These are phyloP conservation scores for Lepidurus apus DNA, from an alignment of 1,140 invertebrate genomes.

Conservation along the genomic window DNA sequence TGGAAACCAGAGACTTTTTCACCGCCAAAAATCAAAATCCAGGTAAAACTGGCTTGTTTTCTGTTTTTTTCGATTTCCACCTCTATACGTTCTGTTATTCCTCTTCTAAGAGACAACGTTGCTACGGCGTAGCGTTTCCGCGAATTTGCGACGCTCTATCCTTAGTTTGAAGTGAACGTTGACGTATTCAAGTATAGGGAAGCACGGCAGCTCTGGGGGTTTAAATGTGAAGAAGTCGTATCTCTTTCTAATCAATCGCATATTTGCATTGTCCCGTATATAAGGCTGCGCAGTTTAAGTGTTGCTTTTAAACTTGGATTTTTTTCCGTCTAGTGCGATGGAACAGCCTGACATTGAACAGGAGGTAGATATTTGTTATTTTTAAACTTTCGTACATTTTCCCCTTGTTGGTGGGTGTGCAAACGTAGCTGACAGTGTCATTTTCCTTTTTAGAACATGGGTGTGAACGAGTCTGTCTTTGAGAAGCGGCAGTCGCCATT, in stretches of 20 bases:
- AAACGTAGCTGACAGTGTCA: not conserved
- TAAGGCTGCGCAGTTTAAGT: no score
- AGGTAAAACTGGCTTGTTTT: not conserved
- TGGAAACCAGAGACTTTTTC: not conserved
- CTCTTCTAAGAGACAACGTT: not conserved
- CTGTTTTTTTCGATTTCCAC: no score
- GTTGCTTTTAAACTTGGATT: not conserved
- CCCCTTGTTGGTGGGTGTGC: no score
- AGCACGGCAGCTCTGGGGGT: not conserved
- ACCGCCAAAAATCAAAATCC: not conserved
- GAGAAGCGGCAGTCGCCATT: not conserved
- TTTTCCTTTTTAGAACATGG: constrained; percentile 24
- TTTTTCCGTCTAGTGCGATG: constrained; percentile 1
- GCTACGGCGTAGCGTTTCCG: not conserved
- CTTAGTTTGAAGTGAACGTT: not conserved
- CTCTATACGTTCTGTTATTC: no score
- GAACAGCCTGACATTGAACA: not conserved
- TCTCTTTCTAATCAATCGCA: not conserved
- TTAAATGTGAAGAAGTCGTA: not conserved
- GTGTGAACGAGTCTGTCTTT: not conserved
- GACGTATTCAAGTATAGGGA: not conserved
- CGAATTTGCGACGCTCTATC: not conserved
- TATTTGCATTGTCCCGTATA: not conserved
- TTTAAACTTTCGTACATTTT: not conserved
- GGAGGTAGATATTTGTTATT: not conserved